Conservation (phyloP, 1,140 invertebrate genomes). For the Pseudoatta argentina region DNA sequence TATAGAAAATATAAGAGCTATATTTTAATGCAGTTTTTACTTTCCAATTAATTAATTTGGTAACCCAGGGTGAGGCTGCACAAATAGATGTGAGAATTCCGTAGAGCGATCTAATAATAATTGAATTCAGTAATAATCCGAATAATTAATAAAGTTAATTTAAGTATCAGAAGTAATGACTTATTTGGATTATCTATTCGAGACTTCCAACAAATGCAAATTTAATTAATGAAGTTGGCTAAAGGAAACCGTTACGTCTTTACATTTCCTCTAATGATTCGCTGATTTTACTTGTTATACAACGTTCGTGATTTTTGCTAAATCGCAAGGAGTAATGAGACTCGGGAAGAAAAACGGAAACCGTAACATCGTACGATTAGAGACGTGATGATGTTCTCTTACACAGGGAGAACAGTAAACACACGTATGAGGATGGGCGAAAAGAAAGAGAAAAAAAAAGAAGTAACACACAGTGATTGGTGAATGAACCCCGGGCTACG, state of each 20-base stretch:
- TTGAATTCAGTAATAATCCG: background rate
- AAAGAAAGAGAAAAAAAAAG: conserved; percentile 28
- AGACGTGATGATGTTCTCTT: conserved; percentile 45
- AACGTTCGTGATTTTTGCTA: background rate
- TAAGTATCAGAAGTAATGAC: background rate
- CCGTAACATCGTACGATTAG: background rate
- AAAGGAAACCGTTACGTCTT: background rate
- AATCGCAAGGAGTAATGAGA: background rate
- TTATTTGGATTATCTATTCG: background rate
- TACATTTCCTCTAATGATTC: conserved; percentile 16
- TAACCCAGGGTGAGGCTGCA: background rate
- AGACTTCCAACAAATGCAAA: background rate
- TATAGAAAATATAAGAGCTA: background rate
- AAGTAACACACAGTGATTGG: conserved; percentile 60
- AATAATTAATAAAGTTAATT: conserved; percentile 9
- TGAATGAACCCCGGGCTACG: conserved; percentile 62
- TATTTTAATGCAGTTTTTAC: background rate
- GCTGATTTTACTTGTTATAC: conserved; percentile 43
- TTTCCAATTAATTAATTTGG: background rate
- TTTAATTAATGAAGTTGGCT: background rate
- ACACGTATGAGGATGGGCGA: background rate
- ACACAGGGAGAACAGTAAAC: background rate
- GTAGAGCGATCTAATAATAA: background rate
- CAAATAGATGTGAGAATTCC: background rate
- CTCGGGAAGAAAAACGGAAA: conserved; percentile 5